phyloP scores from a whole-genome alignment of 2,797 vertebrate species.

The Notoglanidium macrostoma region DNA sequence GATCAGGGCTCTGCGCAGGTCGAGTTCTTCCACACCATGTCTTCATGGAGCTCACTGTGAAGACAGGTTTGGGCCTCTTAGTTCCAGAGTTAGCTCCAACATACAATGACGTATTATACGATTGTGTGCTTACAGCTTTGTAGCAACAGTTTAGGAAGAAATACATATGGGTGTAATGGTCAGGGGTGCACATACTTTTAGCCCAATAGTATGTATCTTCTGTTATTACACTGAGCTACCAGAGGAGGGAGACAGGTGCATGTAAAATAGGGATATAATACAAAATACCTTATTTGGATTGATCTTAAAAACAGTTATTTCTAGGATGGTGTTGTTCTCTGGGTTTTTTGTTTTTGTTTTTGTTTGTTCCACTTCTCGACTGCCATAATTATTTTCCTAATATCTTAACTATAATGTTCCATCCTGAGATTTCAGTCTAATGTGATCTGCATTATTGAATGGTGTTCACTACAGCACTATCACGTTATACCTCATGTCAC shows the following conservation, averaged over 20 bases:
- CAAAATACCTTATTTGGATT: background rate
- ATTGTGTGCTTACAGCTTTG: background rate
- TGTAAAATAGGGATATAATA: background rate
- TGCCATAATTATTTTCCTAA: background rate
- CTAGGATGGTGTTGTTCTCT: too few relatives aligned
- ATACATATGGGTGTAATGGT: background rate
- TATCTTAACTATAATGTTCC: background rate
- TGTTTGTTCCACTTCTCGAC: background rate
- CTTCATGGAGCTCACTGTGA: background rate
- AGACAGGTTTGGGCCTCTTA: background rate
- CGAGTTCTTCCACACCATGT: background rate
- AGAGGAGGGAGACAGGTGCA: slow-evolving; percentile 2
- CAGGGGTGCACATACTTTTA: too few relatives aligned
- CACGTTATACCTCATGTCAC: too few relatives aligned
- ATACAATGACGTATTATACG: background rate
- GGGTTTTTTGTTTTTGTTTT: background rate
- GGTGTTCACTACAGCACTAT: background rate
- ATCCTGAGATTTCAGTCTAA: background rate
- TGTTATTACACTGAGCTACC: slow-evolving; percentile 1
- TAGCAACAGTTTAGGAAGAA: background rate
- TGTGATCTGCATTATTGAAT: background rate
- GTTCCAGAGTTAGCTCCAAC: background rate
- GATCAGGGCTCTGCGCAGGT: too few relatives aligned
- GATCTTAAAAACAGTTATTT: too few relatives aligned
- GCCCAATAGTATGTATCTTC: background rate